Percentiles rank a stretch among this genome's conserved stretches.
Evolutionary conservation across 64 coral and sea anemone genomes (phyloP).

Genomic region (Anthopleura sola): DNA sequence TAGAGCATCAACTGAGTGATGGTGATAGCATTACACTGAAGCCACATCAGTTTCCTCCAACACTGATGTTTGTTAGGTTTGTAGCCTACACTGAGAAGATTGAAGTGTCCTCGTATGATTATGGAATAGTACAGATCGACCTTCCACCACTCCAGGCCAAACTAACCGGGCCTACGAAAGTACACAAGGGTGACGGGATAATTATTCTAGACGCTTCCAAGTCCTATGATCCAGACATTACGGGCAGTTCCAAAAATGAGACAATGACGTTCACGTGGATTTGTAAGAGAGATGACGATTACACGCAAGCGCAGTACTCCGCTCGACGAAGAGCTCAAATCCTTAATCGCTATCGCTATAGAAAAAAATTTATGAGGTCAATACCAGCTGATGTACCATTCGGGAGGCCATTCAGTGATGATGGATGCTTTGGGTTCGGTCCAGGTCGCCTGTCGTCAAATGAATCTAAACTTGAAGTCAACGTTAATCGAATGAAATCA

Average conservation of each 20-base stretch:
- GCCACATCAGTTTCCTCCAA: slow-evolving; percentile 3
- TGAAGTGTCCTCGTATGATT: slow-evolving; percentile 28
- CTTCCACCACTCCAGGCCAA: slow-evolving; percentile 19
- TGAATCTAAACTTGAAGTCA: neutral
- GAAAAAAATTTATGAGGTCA: neutral
- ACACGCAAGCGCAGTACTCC: slow-evolving; percentile 1
- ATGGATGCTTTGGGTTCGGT: slow-evolving; percentile 28
- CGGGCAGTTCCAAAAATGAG: neutral
- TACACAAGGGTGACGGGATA: neutral
- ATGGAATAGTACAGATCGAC: slow-evolving; percentile 32
- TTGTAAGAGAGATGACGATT: slow-evolving; percentile 12
- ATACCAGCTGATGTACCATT: neutral
- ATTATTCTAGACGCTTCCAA: slow-evolving; percentile 18
- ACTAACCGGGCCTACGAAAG: neutral
- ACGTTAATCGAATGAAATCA: slow-evolving; percentile 22
- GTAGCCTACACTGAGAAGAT: neutral
- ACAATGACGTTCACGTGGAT: slow-evolving; percentile 41
- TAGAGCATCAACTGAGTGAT: neutral
- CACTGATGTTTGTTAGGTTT: neutral
- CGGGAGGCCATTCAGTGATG: neutral
- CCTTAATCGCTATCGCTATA: neutral
- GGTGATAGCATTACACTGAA: neutral
- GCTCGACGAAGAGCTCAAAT: neutral
- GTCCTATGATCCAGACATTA: slow-evolving; percentile 40
- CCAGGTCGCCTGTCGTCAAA: slow-evolving; percentile 6